Evolutionary conservation across 2,797 vertebrate species (phyloP).

Genomic region (Catamblyrhynchus diadema): DNA sequence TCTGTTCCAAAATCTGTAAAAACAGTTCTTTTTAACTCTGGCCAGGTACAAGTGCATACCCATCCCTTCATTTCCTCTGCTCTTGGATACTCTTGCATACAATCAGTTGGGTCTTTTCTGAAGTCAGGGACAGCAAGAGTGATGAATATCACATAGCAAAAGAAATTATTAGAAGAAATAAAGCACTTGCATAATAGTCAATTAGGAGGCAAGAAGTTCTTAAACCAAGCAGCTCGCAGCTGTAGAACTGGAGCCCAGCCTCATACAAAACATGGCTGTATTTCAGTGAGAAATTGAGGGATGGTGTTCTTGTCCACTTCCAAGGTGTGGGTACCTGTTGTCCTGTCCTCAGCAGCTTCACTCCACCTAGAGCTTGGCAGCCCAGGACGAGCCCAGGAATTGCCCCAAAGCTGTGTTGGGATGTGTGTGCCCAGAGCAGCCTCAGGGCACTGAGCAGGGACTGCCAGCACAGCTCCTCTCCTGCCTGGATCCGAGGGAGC

Average conservation of each 20-base stretch:
- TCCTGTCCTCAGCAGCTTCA: background rate
- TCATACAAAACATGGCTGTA: background rate
- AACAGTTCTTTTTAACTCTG: background rate
- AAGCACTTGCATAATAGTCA: background rate
- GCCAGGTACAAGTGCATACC: background rate
- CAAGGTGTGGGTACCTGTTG: background rate
- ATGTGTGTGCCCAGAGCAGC: background rate
- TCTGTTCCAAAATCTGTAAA: background rate
- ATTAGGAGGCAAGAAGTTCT: background rate
- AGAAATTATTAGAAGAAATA: background rate
- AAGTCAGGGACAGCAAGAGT: background rate
- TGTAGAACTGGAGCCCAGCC: background rate
- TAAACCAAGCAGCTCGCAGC: background rate
- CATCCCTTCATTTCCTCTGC: background rate
- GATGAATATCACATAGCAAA: background rate
- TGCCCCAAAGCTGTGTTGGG: background rate
- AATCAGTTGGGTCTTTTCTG: background rate
- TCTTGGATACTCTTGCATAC: background rate
- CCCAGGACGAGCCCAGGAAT: background rate
- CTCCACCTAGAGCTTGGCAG: background rate
- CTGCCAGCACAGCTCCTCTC: background rate
- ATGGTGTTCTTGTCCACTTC: background rate
- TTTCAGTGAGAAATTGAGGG: background rate
- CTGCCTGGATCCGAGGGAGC: background rate
- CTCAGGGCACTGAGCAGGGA: background rate